Evolutionary conservation across 2,888 invertebrate genomes (phyloP), one percentile per base, ranked within the genome.

Genomic region (Hybos culiciformis): DNA sequence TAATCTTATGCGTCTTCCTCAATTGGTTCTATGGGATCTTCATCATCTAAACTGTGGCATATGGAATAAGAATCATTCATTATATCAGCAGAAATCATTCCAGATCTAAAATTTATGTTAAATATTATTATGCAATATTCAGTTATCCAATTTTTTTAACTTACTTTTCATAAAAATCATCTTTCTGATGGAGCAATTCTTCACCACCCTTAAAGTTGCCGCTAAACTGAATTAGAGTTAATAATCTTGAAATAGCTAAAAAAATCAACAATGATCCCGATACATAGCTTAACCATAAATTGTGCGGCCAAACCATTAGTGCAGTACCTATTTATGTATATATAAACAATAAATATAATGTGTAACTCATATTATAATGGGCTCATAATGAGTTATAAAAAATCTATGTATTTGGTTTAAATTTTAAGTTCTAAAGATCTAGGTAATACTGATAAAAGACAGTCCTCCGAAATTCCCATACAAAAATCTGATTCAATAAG

Each of bases 251-350:
- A 37, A 67, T 47, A 9, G 70, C 69, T 44, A 72, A 54, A 2
- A 67, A 51, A 20, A 71, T 54, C 24, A 72, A 54, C 52, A 67
- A 61, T 34, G 66, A 59, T 6, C 70, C 70, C 39, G 69, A 68
- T 39, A 71, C 63, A 58, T 70, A 70, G 43, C 70, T 70, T 36
- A 71, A 58, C 71, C 72, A 72, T 38, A 71, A 58, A 58, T 69
- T 67, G 50, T 65, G 61, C 17, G 64, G 64, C 57, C 60, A 64
- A 41, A 63, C 46, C 39, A 64, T 56, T 41, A 65, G 51, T 34
- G 55, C 56, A 36, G 57, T 54, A 49, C 64, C n/a, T n/a, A n/a
- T n/a, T n/a, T n/a, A n/a, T n/a, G n/a, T n/a, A n/a, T n/a, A n/a
- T n/a, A n/a, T n/a, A n/a, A n/a, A n/a, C n/a, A n/a, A n/a, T n/a